Conservation (phyloP, 2,888 invertebrate species). For the Synanthedon formicaeformis region DNA sequence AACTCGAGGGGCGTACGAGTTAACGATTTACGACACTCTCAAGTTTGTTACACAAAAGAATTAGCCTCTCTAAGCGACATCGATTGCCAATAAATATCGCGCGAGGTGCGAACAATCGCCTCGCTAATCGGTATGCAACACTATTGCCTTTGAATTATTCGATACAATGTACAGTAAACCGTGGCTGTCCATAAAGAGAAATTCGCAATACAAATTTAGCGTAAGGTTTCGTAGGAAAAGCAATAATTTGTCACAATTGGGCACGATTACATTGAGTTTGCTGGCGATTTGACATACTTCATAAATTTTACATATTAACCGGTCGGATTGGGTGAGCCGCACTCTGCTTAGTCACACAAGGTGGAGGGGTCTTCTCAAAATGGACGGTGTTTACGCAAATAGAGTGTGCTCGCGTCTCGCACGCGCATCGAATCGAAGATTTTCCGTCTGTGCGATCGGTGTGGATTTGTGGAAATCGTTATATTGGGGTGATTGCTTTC, state of each 20-base stretch:
- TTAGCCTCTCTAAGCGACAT: conserved; percentile 59
- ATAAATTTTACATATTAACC: conserved; percentile 53
- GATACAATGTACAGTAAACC: conserved; percentile 39
- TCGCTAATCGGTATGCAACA: conserved; percentile 33
- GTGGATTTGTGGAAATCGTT: conserved; percentile 64
- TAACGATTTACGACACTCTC: conserved; percentile 48
- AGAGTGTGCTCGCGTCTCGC: conserved; percentile 45
- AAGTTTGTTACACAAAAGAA: conserved; percentile 51
- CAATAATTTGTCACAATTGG: conserved; percentile 70
- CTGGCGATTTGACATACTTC: conserved; percentile 65
- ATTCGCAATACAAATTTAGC: conserved; percentile 54
- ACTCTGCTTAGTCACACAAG: conserved; percentile 13
- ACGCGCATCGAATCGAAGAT: conserved; percentile 66
- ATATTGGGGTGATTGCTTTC: conserved; percentile 67
- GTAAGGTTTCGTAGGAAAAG: conserved; percentile 66
- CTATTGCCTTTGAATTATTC: conserved; percentile 38
- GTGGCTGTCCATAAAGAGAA: conserved; percentile 41
- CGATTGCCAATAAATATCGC: conserved; percentile 59
- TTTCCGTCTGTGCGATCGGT: conserved; percentile 54
- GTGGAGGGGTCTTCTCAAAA: conserved; percentile 22
- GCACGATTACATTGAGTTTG: conserved; percentile 66
- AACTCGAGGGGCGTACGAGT: conserved; percentile 36
- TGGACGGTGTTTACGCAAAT: conserved; percentile 45
- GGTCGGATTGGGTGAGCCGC: conserved; percentile 41
- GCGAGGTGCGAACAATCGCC: conserved; percentile 51